These are phyloP conservation scores for Heterotilapia buettikoferi DNA, from an alignment of 2,113 vertebrate species.

Conservation along the genomic window DNA sequence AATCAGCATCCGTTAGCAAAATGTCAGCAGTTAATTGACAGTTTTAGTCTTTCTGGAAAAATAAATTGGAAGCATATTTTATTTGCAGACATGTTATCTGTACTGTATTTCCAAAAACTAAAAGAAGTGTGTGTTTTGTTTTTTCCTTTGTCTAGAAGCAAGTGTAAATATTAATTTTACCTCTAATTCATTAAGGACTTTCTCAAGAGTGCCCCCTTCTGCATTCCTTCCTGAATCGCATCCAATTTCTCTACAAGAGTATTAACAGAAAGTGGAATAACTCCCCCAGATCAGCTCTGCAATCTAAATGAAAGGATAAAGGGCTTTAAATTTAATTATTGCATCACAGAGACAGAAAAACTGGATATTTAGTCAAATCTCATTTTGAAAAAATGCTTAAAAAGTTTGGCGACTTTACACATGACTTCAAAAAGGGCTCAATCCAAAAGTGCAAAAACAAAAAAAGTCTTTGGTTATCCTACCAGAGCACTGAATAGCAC, in stretches of 20 bases:
- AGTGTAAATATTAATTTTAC: not conserved
- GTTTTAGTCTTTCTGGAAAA: not conserved
- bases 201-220: not conserved
- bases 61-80: not conserved
- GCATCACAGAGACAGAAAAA: not conserved
- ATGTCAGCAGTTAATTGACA: not conserved
- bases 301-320: not conserved
- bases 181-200: not conserved
- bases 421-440: not conserved
- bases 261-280: not conserved
- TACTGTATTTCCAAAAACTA: not conserved
- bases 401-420: not conserved
- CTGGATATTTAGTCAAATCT: not conserved
- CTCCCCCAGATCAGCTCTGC: not conserved
- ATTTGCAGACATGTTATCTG: not conserved
- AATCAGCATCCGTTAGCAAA: not conserved
- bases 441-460: not conserved
- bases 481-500: not conserved
- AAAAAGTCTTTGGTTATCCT: not conserved
- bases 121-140: rapidly evolving
- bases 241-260: not conserved
- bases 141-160: not conserved
- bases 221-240: not conserved
- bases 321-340: not conserved
- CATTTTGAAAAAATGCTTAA: not conserved